Evolutionary conservation across 2,888 invertebrate species (phyloP), one percentile per base, ranked within the genome.

Genomic region (Amiota communis): DNA sequence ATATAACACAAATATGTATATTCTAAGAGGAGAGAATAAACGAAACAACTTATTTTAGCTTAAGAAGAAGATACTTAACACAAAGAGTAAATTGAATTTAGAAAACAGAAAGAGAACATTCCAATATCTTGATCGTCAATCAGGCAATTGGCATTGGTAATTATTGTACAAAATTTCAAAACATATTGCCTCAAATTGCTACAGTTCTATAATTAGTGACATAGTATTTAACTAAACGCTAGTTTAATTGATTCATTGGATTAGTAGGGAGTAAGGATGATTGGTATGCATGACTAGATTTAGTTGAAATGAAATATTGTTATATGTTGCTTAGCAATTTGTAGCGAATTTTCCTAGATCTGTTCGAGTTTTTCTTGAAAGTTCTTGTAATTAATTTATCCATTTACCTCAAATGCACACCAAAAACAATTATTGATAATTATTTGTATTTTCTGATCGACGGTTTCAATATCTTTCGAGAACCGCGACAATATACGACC

Each of bases 401-500:
- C 1, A 12, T 68, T 85, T 92, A 92, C 92, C 92, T 92, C 91
- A 84, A 90, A 91, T 80, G 90, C 86, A 89, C 92, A 92, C 90
- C 91, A 92, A 81, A 92, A 82, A 86, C 87, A 89, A 92, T 91
- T 93, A 90, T 89, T 90, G 85, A 92, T 86, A 87, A 91, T 87
- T 84, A 89, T 88, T 81, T 90, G 90, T 74, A 91, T 78, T 67
- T 81, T 81, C 69, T 83, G 84, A 84, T 91, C 91, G 74, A 91
- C 63, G 36, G 88, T 84, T 75, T 91, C 90, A 74, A 90, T 83
- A 80, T 91, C 91, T 88, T 90, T 90, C n/a, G 91, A 90, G 82
- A 91, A 92, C 68, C 92, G 88, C 72, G 91, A 90, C 75, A 93
- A 87, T 77, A 93, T 91, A 74, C 93, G 90, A 82, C 93, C 93